Conservation (phyloP, 2,113 vertebrate species). For the Plecotus auritus region DNA sequence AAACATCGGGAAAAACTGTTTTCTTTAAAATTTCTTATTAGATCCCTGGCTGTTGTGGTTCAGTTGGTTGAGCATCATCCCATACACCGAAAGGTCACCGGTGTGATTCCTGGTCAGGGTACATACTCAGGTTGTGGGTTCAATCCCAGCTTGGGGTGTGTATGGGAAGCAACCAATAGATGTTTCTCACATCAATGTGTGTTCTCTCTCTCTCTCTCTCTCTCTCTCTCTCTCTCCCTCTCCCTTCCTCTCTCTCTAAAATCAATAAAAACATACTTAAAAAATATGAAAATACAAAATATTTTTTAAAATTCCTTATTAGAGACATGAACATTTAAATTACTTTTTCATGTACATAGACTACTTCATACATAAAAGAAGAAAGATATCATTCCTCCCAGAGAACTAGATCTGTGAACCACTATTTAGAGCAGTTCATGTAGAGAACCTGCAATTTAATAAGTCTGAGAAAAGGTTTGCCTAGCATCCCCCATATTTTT, state of each 20-base stretch:
- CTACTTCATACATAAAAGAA: background rate
- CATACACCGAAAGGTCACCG: background rate
- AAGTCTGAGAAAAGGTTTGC: background rate
- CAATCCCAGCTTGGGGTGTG: background rate
- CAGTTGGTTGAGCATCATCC: background rate
- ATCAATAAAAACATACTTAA: background rate
- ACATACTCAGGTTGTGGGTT: background rate
- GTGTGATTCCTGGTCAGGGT: background rate
- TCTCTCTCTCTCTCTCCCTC: too few relatives aligned
- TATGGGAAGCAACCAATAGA: background rate
- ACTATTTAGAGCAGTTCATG: background rate
- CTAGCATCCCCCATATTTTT: background rate
- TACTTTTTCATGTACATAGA: background rate
- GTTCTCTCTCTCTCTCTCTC: background rate
- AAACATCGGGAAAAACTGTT: background rate
- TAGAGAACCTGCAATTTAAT: constrained; percentile 5
- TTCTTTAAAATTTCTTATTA: background rate
- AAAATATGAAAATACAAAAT: background rate
- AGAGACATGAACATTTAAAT: background rate
- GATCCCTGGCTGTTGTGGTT: background rate
- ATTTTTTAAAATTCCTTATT: background rate
- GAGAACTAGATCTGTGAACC: background rate
- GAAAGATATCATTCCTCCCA: background rate
- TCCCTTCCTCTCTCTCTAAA: background rate
- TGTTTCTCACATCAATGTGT: background rate